Evolutionary conservation across 2,797 vertebrate species (phyloP), one percentile per base, ranked within the genome.

Genomic region (Trematomus bernacchii): DNA sequence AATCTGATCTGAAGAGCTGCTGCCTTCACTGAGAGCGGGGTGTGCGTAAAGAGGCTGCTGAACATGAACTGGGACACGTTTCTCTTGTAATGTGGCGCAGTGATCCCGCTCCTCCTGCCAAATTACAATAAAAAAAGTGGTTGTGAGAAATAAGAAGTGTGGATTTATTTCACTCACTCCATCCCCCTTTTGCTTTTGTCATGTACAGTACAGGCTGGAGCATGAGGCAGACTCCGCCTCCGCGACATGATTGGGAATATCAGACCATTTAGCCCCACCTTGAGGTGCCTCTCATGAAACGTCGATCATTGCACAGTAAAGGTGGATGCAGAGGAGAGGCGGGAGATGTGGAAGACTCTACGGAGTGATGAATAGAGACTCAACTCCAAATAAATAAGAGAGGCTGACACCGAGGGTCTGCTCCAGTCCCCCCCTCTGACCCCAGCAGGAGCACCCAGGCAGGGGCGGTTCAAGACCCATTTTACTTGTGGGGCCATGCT

Each of bases 111-210:
- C 77, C 71, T 74, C 67, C 76, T 73, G 69, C 46, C 70, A 77
- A 83, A 79, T 84, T 51, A 57, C 37, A 44, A 50, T 10, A 69
- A 71, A 77, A 77, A 78, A 76, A 77, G 84, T 89, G 78, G 13
- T 81, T 70, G 76, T 62, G 78, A 83, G 74, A 80, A 85, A 90
- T 80, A 75, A 87, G 65, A 86, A 81, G 83, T 85, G 78, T 78
- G 80, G 86, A 69, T 88, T 91, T 83, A 84, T 86, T 87, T 81
- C 82, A 85, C 78, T 89, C 82, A 73, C 88, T 93, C 91, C 93
- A 95, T 95, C 95, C 94, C 93, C 93, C 21, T 53, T 53, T 57
- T 70, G 84, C 95, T 96, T 96, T 96, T 96, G 96, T 97, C 96
- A 94, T 89, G 94, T 94, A 93, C 91, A 80, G 90, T 90, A 87